phyloP scores from a whole-genome alignment of 2,797 vertebrate genomes.

The Garrulus glandarius region DNA sequence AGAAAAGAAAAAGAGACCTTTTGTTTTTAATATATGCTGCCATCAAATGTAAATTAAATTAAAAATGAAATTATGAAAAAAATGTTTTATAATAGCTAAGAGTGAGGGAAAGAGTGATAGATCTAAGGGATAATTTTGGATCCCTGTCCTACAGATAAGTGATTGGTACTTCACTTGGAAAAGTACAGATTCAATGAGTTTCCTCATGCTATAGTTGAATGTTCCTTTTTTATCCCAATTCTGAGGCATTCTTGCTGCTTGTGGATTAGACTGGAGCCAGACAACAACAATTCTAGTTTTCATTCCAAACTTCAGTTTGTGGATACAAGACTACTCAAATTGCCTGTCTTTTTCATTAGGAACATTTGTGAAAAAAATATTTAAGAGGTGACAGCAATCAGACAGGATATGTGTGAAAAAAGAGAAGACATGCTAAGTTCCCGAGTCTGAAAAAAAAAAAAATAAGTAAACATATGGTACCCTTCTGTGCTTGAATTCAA shows the following conservation, averaged over 20 bases:
- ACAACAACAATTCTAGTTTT: not conserved
- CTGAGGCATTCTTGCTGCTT: not conserved
- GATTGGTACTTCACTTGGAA: not conserved
- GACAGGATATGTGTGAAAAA: not conserved
- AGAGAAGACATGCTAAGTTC: not conserved
- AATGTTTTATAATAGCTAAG: not conserved
- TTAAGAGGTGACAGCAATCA: not conserved
- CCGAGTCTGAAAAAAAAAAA: not conserved
- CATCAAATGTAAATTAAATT: not conserved
- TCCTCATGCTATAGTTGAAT: not conserved
- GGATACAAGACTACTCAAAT: not conserved
- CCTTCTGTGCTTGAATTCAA: not conserved
- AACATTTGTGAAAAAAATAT: not conserved
- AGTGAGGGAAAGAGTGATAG: not conserved
- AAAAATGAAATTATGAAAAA: not conserved
- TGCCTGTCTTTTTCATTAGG: not conserved
- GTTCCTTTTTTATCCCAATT: not conserved
- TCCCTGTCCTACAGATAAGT: not conserved
- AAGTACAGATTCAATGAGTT: not conserved
- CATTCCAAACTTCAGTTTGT: not conserved
- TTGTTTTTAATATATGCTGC: not conserved
- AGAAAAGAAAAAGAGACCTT: not conserved
- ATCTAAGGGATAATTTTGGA: not conserved
- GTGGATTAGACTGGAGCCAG: not conserved
- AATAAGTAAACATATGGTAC: not conserved